Base-by-base conservation (phyloP, 2,888 invertebrate species). In the Gymnocheta viridis region DNA sequence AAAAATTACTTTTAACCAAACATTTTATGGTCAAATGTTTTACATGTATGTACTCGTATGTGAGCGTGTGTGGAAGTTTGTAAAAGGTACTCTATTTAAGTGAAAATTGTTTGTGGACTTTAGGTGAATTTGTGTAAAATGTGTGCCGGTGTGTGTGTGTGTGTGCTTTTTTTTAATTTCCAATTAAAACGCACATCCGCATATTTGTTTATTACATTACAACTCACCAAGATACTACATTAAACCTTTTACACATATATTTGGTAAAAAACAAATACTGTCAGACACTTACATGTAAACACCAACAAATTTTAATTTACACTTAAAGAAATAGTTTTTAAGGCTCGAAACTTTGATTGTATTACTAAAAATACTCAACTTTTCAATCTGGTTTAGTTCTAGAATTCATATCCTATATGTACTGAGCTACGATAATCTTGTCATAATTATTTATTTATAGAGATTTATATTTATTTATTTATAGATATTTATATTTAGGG, bases 161-260 rank as follows among this genome's bases (percentile, higher is more conserved):
- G 32, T 49, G 5, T 14, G 49, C 44, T 60, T 66, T 29, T 76
- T 73, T 67, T 27, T 60, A 78, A 74, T 70, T 81, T 82, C 77
- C 85, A 81, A 85, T 82, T 82, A 82, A 85, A 85, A 82, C 80
- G 81, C 80, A 85, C 80, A 85, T 81, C 80, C 82, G 81, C 77
- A 78, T 64, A 77, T 85, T 82, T 78, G 51, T 69, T 60, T 82
- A 82, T 81, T 85, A 72, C 73, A 81, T 85, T 82, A 85, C 70
- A 76, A 47, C 47, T 72, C 76, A 58, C 76, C 49, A 80, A 66
- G 72, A 67, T 67, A 77, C 29, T 58, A 44, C 67, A 72, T 76
- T 77, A 80, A 67, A 76, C 22, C 83, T 80, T 77, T 83, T 77
- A 80, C 80, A 79, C 79, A 74, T 69, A 29, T 32, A 64, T 76